Percentiles rank a stretch among this genome's conserved stretches.
Evolutionary conservation across 1,140 invertebrate species (phyloP).

Genomic region (Heliothis subflexa): DNA sequence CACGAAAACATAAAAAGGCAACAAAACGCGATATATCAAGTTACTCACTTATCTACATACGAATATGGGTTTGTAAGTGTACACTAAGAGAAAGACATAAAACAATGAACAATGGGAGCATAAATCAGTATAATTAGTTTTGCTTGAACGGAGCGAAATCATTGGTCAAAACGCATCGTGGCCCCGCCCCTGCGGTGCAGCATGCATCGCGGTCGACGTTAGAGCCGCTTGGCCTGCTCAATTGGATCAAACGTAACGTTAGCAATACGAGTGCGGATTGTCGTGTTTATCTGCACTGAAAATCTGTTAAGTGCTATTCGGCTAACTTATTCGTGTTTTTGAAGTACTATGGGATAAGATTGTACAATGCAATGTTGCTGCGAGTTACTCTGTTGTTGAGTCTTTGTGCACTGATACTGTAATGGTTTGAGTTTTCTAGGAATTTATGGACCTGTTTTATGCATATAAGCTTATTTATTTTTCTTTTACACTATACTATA

Average conservation of each 20-base stretch:
- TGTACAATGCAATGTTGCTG: constrained; percentile 1
- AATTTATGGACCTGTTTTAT: neutral
- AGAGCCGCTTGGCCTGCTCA: constrained; percentile 63
- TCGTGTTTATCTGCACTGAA: constrained; percentile 38
- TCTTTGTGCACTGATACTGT: neutral
- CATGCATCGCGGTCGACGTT: constrained; percentile 61
- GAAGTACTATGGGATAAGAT: constrained; percentile 37
- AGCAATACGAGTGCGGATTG: constrained; percentile 62
- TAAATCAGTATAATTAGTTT: constrained; percentile 87
- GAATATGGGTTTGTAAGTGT: constrained; percentile 59
- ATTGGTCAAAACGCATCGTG: constrained; percentile 84
- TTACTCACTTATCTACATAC: constrained; percentile 51
- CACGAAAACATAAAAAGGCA: constrained; percentile 68
- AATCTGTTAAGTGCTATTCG: constrained; percentile 38
- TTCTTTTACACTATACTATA: no score
- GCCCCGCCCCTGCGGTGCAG: constrained; percentile 71
- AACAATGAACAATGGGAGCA: constrained; percentile 87
- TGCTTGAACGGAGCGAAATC: constrained; percentile 82
- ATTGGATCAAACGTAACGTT: constrained; percentile 79
- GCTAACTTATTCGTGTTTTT: constrained; percentile 34
- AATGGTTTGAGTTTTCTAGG: neutral
- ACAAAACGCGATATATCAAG: constrained; percentile 51
- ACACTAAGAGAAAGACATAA: constrained; percentile 77
- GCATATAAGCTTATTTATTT: no score
- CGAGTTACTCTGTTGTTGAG: neutral